A percentile compares a stretch with the other conserved stretches of the same genome.
Evolutionary conservation across 2,797 vertebrate genomes (phyloP).

Genomic region (Malacoraja senta): DNA sequence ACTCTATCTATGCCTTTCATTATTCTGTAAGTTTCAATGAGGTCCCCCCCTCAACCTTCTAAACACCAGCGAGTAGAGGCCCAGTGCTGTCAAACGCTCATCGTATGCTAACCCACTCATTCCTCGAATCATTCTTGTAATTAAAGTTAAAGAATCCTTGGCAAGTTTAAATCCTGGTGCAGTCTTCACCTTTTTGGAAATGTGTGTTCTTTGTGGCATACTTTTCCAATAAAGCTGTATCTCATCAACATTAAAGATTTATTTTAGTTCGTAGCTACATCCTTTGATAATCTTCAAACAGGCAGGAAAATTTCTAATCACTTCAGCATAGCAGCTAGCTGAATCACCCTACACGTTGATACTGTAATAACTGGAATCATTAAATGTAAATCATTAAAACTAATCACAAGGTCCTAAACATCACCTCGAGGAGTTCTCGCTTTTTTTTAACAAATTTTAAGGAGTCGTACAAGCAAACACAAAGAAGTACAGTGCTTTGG

Average conservation of each 20-base stretch:
- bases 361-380: background rate
- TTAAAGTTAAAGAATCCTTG: slow-evolving; percentile 24
- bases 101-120: too few relatives aligned
- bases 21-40: too few relatives aligned
- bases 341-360: slow-evolving; percentile 13
- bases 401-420: background rate
- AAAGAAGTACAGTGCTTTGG: background rate
- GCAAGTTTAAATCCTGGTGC: slow-evolving; percentile 32
- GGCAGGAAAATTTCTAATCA: background rate
- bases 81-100: too few relatives aligned
- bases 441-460: background rate
- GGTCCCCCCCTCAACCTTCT: too few relatives aligned
- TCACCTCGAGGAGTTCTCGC: background rate
- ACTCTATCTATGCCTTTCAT: too few relatives aligned
- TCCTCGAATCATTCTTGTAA: too few relatives aligned
- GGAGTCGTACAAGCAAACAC: slow-evolving; percentile 9
- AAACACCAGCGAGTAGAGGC: too few relatives aligned
- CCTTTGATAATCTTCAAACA: slow-evolving; percentile 29
- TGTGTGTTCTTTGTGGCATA: background rate
- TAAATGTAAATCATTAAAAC: background rate
- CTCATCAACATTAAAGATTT: slow-evolving; percentile 35
- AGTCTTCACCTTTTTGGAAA: slow-evolving; percentile 21
- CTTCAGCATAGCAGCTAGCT: background rate
- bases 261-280: slow-evolving; percentile 3
- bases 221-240: slow-evolving; percentile 28